Evolutionary conservation across 2,888 invertebrate species (phyloP), one percentile per base, ranked within the genome.

Genomic region (Ethmia dodecea): DNA sequence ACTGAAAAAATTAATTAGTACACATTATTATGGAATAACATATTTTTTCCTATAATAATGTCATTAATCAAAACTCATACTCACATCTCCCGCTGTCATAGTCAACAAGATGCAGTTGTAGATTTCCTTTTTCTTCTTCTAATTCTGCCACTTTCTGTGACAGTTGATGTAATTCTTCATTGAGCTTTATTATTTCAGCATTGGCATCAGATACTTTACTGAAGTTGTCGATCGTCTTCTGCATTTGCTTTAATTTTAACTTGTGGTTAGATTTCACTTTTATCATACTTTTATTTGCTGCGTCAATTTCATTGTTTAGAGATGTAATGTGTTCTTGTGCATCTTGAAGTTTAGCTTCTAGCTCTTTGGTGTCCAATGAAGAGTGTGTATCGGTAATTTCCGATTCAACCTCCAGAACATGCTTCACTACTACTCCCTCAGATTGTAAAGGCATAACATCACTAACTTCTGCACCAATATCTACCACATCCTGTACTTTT

Each of bases 61-160:
- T n/a, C n/a, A n/a, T n/a, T n/a, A n/a, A n/a, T n/a, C n/a, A n/a
- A n/a, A n/a, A n/a, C n/a, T n/a, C n/a, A n/a, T 52, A 76, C 80
- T 77, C 86, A 89, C 91, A 83, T 89, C 90, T 88, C 55, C 89
- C 88, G 71, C 91, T 91, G 69, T 93, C 93, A 76, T 92, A 91
- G 78, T 94, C 93, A 54, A 94, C 92, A 66, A 94, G 88, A 79
- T 92, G 92, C 65, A 96, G 86, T 78, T 96, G 95, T 62, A 96
- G 89, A 79, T 95, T 94, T 57, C 95, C 95, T 81, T 96, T 96
- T 78, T 96, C 96, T 73, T 95, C 95, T 78, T 95, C 95, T 46
- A 97, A 76, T 64, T 95, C 94, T 9, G 93, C 92, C 41, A 97
- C 90, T 83, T 91, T 92, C 52, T 94, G 92, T 43, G 91, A 90